These are phyloP conservation scores for Carcina quercana DNA, from an alignment of 2,888 invertebrate species.

Conservation along the genomic window DNA sequence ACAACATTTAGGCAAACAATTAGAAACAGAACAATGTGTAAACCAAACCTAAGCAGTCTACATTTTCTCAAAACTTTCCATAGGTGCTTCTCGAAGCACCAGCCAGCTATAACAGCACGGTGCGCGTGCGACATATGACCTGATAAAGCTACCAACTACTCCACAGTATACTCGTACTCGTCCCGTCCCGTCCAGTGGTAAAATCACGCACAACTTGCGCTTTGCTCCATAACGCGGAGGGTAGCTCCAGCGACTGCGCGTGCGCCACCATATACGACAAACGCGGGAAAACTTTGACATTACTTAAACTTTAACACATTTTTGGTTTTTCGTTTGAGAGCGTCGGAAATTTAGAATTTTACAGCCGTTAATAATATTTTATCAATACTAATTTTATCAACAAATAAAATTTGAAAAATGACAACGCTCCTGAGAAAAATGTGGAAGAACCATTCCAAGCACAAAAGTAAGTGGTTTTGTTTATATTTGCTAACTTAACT, in stretches of 20 bases:
- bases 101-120: background rate
- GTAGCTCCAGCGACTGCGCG: conserved; percentile 29
- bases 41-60: no score
- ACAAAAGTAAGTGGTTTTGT: conserved; percentile 75
- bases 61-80: conserved; percentile 1
- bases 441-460: conserved; percentile 79
- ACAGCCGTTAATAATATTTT: no score
- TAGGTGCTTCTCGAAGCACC: background rate
- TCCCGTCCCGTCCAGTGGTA: no score
- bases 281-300: conserved; percentile 51
- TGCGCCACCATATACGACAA: conserved; percentile 31
- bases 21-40: no score
- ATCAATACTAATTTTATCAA: no score
- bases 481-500: background rate
- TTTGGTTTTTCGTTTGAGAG: no score
- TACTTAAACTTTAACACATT: no score
- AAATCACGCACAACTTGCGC: conserved; percentile 20
- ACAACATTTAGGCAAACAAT: no score
- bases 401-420: conserved; percentile 29
- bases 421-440: conserved; percentile 78
- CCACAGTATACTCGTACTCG: no score
- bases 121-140: no score
- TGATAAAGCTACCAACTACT: no score
- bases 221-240: conserved; percentile 31
- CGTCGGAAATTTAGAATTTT: no score